These are phyloP conservation scores for Saccostrea cuccullata DNA, from an alignment of 1,140 invertebrate species.

Conservation along the genomic window DNA sequence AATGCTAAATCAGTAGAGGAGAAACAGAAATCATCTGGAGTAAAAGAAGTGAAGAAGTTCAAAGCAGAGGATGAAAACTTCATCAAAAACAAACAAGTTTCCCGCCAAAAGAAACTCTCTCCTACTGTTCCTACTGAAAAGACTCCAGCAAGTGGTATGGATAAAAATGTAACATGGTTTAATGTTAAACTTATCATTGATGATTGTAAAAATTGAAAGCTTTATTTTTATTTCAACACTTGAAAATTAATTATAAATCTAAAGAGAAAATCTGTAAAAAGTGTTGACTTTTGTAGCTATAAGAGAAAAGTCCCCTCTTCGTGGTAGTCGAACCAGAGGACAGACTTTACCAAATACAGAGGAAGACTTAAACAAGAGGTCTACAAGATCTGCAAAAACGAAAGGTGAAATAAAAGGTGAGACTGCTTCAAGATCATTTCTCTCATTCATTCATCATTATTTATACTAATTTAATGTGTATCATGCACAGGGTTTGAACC, in stretches of 20 bases:
- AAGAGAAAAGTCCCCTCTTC: conserved; percentile 7
- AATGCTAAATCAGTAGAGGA: conserved; percentile 17
- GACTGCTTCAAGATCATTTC: not conserved
- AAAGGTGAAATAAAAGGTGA: conserved; percentile 25
- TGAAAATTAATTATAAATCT: too few species aligned
- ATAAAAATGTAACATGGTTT: not conserved
- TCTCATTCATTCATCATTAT: conserved; percentile 5
- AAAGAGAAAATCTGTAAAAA: not conserved
- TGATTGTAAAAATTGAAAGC: too few species aligned
- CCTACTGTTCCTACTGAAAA: conserved; percentile 24
- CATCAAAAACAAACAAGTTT: conserved; percentile 2
- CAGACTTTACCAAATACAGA: conserved; percentile 26
- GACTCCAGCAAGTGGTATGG: conserved; percentile 23
- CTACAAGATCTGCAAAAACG: conserved; percentile 15
- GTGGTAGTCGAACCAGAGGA: conserved; percentile 19
- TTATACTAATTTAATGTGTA: conserved; percentile 5
- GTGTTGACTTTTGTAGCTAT: conserved; percentile 1
- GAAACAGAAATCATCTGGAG: conserved; percentile 4
- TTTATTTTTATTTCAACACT: too few species aligned
- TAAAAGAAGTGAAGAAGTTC: conserved; percentile 22
- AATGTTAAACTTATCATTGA: too few species aligned
- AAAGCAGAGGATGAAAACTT: conserved; percentile 33
- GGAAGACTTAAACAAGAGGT: conserved; percentile 11
- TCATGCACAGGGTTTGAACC: conserved; percentile 26
- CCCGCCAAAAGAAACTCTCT: conserved; percentile 17